Conservation (phyloP, 2,888 invertebrate species). For the Pristionchus entomophagus region DNA sequence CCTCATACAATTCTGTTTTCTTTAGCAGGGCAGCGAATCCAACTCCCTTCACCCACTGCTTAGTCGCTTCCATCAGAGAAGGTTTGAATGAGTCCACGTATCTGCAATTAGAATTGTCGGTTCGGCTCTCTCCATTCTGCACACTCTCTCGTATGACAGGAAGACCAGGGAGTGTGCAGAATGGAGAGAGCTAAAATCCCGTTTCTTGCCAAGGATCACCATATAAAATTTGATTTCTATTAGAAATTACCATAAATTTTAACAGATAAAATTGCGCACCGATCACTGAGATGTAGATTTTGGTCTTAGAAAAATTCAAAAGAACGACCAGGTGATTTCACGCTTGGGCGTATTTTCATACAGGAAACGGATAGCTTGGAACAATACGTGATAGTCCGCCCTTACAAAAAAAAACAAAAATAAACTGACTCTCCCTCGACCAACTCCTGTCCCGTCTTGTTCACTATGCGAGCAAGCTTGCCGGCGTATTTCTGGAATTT, state of each 20-base stretch:
- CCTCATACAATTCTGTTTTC: constrained; percentile 26
- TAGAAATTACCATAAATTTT: not conserved
- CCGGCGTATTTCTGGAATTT: not conserved
- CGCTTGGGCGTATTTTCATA: not conserved
- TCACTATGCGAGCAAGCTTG: not conserved
- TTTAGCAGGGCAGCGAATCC: not conserved
- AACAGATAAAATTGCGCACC: not conserved
- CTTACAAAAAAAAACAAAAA: not conserved
- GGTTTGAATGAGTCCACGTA: constrained; percentile 4
- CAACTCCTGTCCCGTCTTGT: not conserved
- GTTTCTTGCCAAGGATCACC: not conserved
- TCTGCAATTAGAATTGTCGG: not conserved
- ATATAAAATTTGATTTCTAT: not conserved
- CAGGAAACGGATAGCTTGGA: no score
- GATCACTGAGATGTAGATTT: not conserved
- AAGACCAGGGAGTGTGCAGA: no score
- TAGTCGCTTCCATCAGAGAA: not conserved
- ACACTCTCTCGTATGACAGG: no score
- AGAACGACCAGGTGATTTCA: not conserved
- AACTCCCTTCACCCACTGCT: not conserved
- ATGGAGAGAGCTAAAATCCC: no score
- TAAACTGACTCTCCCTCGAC: constrained; percentile 8
- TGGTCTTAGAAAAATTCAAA: not conserved
- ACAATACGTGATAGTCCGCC: no score
- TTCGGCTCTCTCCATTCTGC: no score